Conservation (phyloP, 2,797 vertebrate genomes). For the Lepilemur ruficaudatus region DNA sequence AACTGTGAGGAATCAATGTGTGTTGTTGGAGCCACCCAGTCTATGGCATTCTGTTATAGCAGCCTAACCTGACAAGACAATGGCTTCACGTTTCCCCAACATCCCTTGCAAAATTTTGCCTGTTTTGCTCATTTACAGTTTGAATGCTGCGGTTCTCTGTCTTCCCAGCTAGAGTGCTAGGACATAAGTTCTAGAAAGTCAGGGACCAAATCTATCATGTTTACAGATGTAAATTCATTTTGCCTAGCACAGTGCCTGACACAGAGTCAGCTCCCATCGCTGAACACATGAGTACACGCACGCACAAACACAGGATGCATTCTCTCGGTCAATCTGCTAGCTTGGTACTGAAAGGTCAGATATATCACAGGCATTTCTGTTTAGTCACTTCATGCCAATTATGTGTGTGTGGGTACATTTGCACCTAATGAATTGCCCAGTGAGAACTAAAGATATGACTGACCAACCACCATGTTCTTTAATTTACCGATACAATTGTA, state of each 20-base stretch:
- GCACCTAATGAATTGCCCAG: neutral
- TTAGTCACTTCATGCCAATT: neutral
- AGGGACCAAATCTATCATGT: neutral
- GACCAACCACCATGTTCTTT: neutral
- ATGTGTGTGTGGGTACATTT: neutral
- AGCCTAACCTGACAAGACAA: neutral
- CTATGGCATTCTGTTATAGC: neutral
- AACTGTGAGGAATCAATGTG: neutral
- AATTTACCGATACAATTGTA: neutral
- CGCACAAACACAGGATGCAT: rapidly evolving
- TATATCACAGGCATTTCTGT: neutral
- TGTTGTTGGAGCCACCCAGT: neutral
- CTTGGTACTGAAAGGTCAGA: neutral
- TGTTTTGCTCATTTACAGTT: neutral
- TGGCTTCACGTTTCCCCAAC: neutral
- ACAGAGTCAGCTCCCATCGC: too few relatives aligned
- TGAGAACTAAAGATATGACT: neutral
- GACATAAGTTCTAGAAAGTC: neutral
- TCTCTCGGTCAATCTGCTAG: neutral
- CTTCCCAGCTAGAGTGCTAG: neutral
- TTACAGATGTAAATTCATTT: neutral
- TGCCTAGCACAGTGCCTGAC: neutral
- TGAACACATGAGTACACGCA: neutral
- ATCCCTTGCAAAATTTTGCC: neutral
- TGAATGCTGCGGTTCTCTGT: neutral